Evolutionary conservation across 2,888 invertebrate genomes (phyloP).

Genomic region (Chaetoderma sp.): DNA sequence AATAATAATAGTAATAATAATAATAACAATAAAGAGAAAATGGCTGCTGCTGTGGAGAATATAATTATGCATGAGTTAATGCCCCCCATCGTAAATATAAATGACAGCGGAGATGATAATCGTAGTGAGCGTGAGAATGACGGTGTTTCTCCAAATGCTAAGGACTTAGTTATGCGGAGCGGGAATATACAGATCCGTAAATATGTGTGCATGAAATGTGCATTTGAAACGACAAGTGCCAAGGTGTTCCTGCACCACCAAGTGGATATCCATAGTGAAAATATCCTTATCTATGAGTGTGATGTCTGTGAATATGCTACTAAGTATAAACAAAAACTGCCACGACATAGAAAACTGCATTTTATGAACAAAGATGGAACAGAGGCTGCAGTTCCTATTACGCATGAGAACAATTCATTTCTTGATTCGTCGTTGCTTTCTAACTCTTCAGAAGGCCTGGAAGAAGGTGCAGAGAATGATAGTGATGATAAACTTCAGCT

Average conservation of each 20-base stretch:
- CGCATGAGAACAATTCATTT: too few relatives aligned
- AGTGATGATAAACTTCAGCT: too few relatives aligned
- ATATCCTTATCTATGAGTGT: conserved; percentile 58
- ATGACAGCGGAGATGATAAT: conserved; percentile 47
- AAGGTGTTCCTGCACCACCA: conserved; percentile 55
- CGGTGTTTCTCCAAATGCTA: conserved; percentile 2
- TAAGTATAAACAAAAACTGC: conserved; percentile 59
- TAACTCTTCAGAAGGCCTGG: too few relatives aligned
- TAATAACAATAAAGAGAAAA: conserved; percentile 11
- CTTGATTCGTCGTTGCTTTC: too few relatives aligned
- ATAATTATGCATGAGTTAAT: background rate
- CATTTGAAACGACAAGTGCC: conserved; percentile 50
- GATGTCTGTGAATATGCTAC: conserved; percentile 63
- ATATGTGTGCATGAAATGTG: conserved; percentile 50
- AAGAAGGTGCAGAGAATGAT: conserved; percentile 34
- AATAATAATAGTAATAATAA: conserved; percentile 5
- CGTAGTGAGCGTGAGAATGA: conserved; percentile 35
- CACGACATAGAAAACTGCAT: conserved; percentile 55
- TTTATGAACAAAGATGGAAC: conserved; percentile 48
- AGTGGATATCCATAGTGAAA: conserved; percentile 51
- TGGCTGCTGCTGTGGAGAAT: background rate
- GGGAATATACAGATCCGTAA: conserved; percentile 56
- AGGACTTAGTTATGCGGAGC: conserved; percentile 40
- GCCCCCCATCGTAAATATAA: too few relatives aligned
- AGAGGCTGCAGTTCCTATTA: too few relatives aligned